Evolutionary conservation across 2,888 invertebrate genomes (phyloP).

Genomic region (Chironomus riparius): DNA sequence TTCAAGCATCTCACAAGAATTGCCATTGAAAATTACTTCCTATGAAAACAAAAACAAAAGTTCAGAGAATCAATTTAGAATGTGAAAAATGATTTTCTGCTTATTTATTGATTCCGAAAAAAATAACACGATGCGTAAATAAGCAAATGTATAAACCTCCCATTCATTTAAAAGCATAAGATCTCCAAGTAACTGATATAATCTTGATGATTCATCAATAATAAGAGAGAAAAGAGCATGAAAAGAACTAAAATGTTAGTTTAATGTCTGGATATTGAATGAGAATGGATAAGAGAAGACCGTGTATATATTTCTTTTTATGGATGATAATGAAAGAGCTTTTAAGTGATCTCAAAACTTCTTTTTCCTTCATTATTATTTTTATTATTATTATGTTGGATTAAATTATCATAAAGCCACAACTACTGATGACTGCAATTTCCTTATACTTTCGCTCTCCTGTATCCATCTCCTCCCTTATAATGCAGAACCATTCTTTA

Average conservation of each 20-base stretch:
- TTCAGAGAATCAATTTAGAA: neutral
- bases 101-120: neutral
- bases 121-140: neutral
- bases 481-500: neutral
- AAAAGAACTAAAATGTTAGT: neutral
- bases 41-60: neutral
- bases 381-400: neutral
- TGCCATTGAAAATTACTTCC: neutral
- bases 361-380: neutral
- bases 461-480: neutral
- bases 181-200: neutral
- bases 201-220: neutral
- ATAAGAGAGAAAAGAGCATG: neutral
- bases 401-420: constrained; percentile 7
- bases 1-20: neutral
- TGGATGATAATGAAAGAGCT: neutral
- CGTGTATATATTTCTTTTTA: too few relatives aligned
- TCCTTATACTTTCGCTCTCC: neutral
- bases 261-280: neutral
- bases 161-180: neutral
- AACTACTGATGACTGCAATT: neutral
- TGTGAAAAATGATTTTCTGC: too few relatives aligned
- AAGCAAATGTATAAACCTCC: neutral
- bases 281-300: neutral
- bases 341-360: neutral